Evolutionary conservation across 2,888 invertebrate genomes (phyloP).

Genomic region (Thecocarcelia acutangulata): DNA sequence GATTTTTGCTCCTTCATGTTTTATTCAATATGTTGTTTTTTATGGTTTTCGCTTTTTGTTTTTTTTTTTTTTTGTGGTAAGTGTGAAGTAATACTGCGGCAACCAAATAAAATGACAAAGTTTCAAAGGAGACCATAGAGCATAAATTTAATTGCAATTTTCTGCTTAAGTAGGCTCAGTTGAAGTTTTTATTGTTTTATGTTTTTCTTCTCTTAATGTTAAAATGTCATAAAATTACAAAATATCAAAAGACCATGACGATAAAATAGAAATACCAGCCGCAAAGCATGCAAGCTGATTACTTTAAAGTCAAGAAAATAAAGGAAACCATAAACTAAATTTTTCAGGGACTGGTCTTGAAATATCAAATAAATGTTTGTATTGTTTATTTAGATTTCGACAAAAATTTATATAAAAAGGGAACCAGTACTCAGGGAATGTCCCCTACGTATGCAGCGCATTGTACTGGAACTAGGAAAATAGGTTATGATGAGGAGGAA

Average conservation of each 20-base stretch:
- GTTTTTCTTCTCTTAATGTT: not conserved
- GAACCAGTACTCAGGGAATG: too few relatives aligned
- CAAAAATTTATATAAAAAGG: too few relatives aligned
- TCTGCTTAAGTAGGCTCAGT: conserved; percentile 62
- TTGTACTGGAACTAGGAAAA: too few relatives aligned
- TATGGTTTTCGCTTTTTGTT: not conserved
- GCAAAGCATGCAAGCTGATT: not conserved
- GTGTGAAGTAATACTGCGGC: conserved; percentile 9
- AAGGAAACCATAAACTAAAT: too few relatives aligned
- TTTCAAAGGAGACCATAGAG: conserved; percentile 45
- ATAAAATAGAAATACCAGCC: not conserved
- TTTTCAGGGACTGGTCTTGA: too few relatives aligned
- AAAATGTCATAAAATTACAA: conserved; percentile 7
- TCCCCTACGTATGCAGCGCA: too few relatives aligned
- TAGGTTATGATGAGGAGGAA: too few relatives aligned
- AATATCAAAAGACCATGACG: not conserved
- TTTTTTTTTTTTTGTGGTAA: not conserved
- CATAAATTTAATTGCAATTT: conserved; percentile 62
- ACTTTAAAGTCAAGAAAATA: too few relatives aligned
- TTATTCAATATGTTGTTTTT: conserved; percentile 13
- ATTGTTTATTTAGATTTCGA: too few relatives aligned
- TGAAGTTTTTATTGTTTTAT: conserved; percentile 32
- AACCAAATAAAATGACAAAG: conserved; percentile 39
- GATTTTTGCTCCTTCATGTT: conserved; percentile 46
- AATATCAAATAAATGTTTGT: too few relatives aligned